Conservation (phyloP, 2,888 invertebrate genomes). For the Leucophenga maculata region DNA sequence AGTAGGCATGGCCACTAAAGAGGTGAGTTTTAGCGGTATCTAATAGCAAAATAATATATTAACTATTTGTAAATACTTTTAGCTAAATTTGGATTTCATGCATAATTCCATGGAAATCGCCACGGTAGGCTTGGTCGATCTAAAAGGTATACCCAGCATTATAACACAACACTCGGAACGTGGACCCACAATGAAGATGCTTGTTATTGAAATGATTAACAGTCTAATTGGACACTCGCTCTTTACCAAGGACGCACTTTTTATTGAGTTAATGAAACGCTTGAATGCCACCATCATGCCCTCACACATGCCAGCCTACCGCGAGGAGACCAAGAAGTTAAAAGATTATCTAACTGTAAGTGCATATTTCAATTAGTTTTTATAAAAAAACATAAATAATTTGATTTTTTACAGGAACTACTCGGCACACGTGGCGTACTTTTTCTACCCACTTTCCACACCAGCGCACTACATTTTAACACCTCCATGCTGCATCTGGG, state of each 20-base stretch:
- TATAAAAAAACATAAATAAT: background rate
- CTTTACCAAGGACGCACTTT: conserved; percentile 63
- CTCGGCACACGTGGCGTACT: conserved; percentile 82
- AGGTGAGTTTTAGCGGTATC: conserved; percentile 42
- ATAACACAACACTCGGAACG: conserved; percentile 52
- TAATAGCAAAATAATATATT: background rate
- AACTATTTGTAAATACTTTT: background rate
- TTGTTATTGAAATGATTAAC: conserved; percentile 55
- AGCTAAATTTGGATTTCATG: conserved; percentile 52
- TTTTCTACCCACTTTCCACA: conserved; percentile 81
- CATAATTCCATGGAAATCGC: conserved; percentile 47
- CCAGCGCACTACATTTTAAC: conserved; percentile 79
- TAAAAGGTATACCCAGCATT: conserved; percentile 62
- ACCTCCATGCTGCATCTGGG: conserved; percentile 75
- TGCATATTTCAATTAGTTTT: too few relatives aligned
- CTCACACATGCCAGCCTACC: conserved; percentile 47
- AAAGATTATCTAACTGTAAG: conserved; percentile 56
- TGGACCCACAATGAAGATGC: conserved; percentile 42
- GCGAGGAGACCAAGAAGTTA: conserved; percentile 47
- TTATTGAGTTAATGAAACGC: conserved; percentile 57
- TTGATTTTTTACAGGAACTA: conserved; percentile 45
- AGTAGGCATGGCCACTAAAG: conserved; percentile 51
- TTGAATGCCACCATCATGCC: conserved; percentile 51
- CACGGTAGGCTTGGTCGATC: conserved; percentile 47
- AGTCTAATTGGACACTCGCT: conserved; percentile 60